A percentile compares a stretch with the other conserved stretches of the same genome.
Evolutionary conservation across 2,797 vertebrate species (phyloP).

Genomic region (Cossypha polioptera): DNA sequence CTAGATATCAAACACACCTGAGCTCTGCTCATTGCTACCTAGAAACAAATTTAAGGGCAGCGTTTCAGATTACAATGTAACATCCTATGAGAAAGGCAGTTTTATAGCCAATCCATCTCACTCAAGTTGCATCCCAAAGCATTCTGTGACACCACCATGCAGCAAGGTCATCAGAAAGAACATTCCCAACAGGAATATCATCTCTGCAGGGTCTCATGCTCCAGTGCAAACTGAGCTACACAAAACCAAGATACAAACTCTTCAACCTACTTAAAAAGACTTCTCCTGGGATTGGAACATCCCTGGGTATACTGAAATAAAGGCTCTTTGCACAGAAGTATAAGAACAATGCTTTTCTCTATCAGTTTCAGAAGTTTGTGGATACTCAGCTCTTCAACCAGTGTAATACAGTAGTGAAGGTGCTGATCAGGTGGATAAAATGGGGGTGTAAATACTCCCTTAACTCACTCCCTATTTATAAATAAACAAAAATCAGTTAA

Average conservation of each 20-base stretch:
- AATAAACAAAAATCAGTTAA: not conserved
- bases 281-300: not conserved
- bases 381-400: not conserved
- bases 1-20: conserved; percentile 89
- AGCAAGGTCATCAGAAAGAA: not conserved
- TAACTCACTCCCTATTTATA: not conserved
- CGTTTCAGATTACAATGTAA: conserved; percentile 3
- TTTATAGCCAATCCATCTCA: not conserved
- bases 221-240: not conserved
- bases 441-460: not conserved
- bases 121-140: not conserved
- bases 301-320: not conserved
- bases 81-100: not conserved
- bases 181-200: not conserved
- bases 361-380: not conserved
- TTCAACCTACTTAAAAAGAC: not conserved
- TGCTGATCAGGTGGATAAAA: not conserved
- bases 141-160: accelerated
- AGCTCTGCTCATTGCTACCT: conserved; percentile 97
- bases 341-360: not conserved
- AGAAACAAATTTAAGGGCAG: conserved; percentile 48
- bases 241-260: not conserved
- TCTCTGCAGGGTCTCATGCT: not conserved
- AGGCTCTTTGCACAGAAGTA: not conserved
- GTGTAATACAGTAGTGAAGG: not conserved